These are phyloP conservation scores for Hyposoter didymator DNA, from an alignment of 2,888 invertebrate species.

Conservation along the genomic window DNA sequence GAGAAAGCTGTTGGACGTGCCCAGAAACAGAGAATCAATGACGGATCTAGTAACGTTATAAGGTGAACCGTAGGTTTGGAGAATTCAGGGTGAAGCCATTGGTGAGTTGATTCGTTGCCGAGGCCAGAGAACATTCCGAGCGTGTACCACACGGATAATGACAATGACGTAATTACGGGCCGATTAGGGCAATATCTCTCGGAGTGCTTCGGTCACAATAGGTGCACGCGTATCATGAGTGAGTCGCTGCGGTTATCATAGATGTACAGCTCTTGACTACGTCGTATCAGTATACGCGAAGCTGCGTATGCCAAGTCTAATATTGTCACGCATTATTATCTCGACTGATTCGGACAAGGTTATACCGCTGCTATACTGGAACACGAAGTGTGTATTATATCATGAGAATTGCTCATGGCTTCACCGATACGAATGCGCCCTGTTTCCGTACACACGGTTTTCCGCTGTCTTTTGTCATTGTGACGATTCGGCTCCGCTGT, in stretches of 20 bases:
- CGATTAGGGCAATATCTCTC: conserved; percentile 80
- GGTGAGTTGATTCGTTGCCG: conserved; percentile 49
- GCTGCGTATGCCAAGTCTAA: conserved; percentile 10
- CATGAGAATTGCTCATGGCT: conserved; percentile 48
- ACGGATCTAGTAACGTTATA: conserved; percentile 35
- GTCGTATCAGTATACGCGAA: neutral
- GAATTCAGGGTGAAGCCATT: conserved; percentile 50
- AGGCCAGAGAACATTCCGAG: conserved; percentile 58
- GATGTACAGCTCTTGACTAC: conserved; percentile 28
- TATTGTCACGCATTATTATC: conserved; percentile 30
- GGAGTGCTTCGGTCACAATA: conserved; percentile 74
- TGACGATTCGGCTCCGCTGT: conserved; percentile 39
- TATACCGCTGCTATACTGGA: conserved; percentile 34
- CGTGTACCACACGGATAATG: conserved; percentile 77
- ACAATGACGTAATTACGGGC: conserved; percentile 81
- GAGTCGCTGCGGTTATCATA: conserved; percentile 48
- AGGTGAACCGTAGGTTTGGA: neutral
- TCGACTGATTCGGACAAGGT: conserved; percentile 38
- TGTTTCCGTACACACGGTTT: neutral
- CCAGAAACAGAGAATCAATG: conserved; percentile 61
- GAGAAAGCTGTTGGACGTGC: conserved; percentile 33
- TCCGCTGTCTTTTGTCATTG: conserved; percentile 58
- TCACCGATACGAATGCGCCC: neutral
- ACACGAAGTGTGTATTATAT: conserved; percentile 61
- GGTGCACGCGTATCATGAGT: conserved; percentile 65